Evolutionary conservation across 2,113 vertebrate species (phyloP), one percentile per base, ranked within the genome.

Genomic region (Spheniscus mendiculus): DNA sequence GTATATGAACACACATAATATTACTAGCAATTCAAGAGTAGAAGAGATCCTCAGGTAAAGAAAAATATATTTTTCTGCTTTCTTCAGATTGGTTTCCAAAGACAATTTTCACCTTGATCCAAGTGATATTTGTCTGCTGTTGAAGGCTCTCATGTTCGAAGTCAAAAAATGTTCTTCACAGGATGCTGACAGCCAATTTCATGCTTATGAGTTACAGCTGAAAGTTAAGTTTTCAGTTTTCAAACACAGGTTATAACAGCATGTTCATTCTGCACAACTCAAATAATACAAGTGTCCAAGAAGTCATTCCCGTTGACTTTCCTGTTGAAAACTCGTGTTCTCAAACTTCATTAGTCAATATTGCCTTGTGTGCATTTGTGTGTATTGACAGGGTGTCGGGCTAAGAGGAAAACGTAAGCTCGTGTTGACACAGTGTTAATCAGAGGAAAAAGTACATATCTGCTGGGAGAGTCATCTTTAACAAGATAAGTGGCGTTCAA

Each of bases 241-340:
- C 87, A 83, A 89, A 87, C 61, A 45, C 16, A 25, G 66, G 55
- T 90, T 96, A 6, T 78, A 96, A 90, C 83, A 89, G 50, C 76
- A 26, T 93, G 92, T 97, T 97, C 91, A 74, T 88, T 95, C 93
- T 94, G 96, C 94, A 85, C 88, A 96, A 71, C 55, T 97, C 96
- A 98, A 98, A 97, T 81, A 97, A 90, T 85, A 85, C 55, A 87
- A 87, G 78, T 87, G 89, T 32, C 52, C 89, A 40, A 93, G 97
- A 93, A 62, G 91, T 86, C 92, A 94, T 58, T 94, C 95, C 47
- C 95, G 63, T 95, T 98, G 97, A 97, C 96, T 91, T 96, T 95
- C 32, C 78, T 71, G 59, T 92, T 94, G 86, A 97, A 97, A 97
- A 92, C 62, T 32, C 25, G 12, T 77, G 63, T 96, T 96, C 92